Evolutionary conservation across 2,797 vertebrate genomes (phyloP).

Genomic region (Sebastes variabilis): DNA sequence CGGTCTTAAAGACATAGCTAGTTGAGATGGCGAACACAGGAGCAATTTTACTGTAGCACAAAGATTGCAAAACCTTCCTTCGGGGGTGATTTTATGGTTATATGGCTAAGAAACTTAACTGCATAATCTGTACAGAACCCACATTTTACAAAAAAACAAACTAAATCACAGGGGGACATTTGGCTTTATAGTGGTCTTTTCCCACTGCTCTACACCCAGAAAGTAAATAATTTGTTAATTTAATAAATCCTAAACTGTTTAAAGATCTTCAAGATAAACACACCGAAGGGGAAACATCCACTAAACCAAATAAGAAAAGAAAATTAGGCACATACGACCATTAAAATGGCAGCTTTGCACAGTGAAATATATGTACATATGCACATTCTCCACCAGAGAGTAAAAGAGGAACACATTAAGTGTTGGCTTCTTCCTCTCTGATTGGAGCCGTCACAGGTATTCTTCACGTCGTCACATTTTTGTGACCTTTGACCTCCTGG

Average conservation of each 20-base stretch:
- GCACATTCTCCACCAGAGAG: conserved; percentile 32
- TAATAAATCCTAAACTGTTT: neutral
- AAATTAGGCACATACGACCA: conserved; percentile 31
- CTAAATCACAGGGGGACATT: conserved; percentile 10
- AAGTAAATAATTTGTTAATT: conserved; percentile 5
- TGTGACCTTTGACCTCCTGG: conserved; percentile 45
- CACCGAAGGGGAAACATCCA: neutral
- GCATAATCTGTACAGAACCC: neutral
- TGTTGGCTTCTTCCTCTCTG: neutral
- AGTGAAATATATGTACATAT: conserved; percentile 51
- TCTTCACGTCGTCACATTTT: conserved; percentile 12
- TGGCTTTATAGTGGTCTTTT: conserved; percentile 29
- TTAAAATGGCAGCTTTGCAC: conserved; percentile 44
- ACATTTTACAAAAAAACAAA: neutral
- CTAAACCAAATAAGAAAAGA: conserved; percentile 20
- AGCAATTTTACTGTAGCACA: neutral
- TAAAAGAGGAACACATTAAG: conserved; percentile 11
- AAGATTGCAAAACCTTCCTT: neutral
- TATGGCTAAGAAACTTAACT: neutral
- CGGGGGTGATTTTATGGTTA: conserved; percentile 4
- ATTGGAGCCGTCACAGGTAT: conserved; percentile 30
- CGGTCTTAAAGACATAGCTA: neutral
- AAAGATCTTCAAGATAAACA: conserved; percentile 6
- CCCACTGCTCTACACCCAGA: conserved; percentile 10
- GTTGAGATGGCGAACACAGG: neutral